Percentiles rank a stretch among this genome's conserved stretches.
phyloP scores from a whole-genome alignment of 35 echinoderm and acorn worm species.

The Apostichopus californicus region DNA sequence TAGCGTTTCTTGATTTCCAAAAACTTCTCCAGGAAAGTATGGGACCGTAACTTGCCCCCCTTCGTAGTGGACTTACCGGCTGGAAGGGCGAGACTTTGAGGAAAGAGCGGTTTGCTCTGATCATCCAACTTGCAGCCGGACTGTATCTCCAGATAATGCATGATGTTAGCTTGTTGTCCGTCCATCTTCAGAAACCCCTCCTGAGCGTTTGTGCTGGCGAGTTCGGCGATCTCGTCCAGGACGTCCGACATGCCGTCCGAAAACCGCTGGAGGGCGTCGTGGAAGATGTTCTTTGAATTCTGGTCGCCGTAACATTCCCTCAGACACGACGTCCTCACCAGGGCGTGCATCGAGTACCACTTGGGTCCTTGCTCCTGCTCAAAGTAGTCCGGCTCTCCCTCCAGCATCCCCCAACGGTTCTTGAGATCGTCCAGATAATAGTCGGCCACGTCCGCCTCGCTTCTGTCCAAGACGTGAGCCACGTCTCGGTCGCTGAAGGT shows the following conservation, averaged over 20 bases:
- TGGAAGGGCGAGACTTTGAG: conserved; percentile 2
- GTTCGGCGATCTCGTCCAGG: conserved; percentile 29
- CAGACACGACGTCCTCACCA: conserved; percentile 35
- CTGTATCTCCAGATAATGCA: conserved; percentile 46
- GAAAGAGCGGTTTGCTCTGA: conserved; percentile 33
- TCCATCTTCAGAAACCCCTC: conserved; percentile 39
- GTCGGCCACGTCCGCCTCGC: background rate
- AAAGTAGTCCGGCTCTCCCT: conserved; percentile 20
- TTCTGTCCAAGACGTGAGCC: background rate
- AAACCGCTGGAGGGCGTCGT: conserved; percentile 37
- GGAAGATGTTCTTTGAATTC: conserved; percentile 48
- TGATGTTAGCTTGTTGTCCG: conserved; percentile 36
- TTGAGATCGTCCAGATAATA: conserved; percentile 27
- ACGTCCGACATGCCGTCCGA: conserved; percentile 8
- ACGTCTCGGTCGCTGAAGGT: conserved; percentile 26
- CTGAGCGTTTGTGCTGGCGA: conserved; percentile 30
- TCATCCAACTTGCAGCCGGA: conserved; percentile 43
- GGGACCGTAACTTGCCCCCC: background rate
- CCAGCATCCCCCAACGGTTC: conserved; percentile 48
- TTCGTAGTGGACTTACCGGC: background rate
- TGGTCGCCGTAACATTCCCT: conserved; percentile 11
- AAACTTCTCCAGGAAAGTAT: conserved; percentile 48
- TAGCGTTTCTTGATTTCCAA: conserved; percentile 3
- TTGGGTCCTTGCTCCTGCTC: background rate
- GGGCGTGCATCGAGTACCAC: conserved; percentile 55